Evolutionary conservation across 2,888 invertebrate genomes (phyloP).

Genomic region (Caenorhabditis wallacei): DNA sequence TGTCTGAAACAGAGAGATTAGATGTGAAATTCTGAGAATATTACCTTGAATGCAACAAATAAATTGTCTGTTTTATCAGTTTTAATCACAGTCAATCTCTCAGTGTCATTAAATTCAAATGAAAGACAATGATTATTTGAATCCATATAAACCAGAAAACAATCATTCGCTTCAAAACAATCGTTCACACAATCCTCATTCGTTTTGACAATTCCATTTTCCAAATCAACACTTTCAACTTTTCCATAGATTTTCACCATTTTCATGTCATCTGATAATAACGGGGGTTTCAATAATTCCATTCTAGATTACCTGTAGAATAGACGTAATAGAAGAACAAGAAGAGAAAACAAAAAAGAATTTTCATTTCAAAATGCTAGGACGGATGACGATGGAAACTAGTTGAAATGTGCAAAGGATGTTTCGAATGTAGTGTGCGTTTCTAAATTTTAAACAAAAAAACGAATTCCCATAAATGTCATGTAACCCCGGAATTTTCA

Average conservation of each 20-base stretch:
- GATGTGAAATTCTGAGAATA: not conserved
- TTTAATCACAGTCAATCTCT: conserved; percentile 1
- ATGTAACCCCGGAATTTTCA: no score
- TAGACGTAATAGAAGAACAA: no score
- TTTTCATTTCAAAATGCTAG: no score
- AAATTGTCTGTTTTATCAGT: not conserved
- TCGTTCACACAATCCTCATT: not conserved
- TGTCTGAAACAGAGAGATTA: not conserved
- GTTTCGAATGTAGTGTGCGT: no score
- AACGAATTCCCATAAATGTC: no score
- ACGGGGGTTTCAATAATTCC: no score
- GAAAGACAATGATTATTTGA: not conserved
- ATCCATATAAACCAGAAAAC: conserved; percentile 15
- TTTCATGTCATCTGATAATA: not conserved
- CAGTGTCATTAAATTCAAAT: not conserved
- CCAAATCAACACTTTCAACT: not conserved
- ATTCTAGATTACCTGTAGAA: no score
- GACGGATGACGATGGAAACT: no score
- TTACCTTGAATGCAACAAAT: conserved; percentile 30
- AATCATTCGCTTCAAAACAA: not conserved
- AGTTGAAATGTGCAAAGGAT: no score
- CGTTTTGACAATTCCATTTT: not conserved
- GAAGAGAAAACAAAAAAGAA: no score
- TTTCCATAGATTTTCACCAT: conserved; percentile 18
- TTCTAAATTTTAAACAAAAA: no score